phyloP scores from a whole-genome alignment of 2,888 invertebrate genomes.

The Caenorhabditis sp. region DNA sequence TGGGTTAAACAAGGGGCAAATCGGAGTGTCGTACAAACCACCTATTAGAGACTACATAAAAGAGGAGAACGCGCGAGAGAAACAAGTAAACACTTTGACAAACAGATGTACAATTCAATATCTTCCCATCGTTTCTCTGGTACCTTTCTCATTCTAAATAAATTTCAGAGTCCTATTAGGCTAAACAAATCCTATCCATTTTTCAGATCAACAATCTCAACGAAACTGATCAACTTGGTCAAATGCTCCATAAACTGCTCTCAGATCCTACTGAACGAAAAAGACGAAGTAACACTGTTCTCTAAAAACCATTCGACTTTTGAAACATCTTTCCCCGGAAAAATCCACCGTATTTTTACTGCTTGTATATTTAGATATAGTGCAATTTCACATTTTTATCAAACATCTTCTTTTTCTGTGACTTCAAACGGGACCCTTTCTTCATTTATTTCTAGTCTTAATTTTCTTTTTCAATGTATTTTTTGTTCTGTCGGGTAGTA shows the following conservation, averaged over 20 bases:
- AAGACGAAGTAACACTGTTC: slow-evolving; percentile 54
- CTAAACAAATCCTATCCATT: no score
- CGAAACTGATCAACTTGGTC: slow-evolving; percentile 54
- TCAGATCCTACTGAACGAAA: slow-evolving; percentile 51
- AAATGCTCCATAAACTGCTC: slow-evolving; percentile 48
- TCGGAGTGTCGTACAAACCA: no score
- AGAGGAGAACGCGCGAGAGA: no score
- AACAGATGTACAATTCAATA: no score
- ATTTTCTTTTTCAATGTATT: background rate
- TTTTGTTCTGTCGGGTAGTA: background rate
- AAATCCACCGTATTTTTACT: no score
- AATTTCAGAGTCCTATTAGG: no score
- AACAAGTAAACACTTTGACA: no score
- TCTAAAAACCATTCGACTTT: slow-evolving; percentile 15
- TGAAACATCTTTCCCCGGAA: background rate
- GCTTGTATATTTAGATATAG: background rate
- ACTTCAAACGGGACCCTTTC: slow-evolving; percentile 1
- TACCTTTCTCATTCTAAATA: no score
- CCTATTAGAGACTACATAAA: no score
- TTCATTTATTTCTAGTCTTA: background rate
- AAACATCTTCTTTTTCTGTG: background rate
- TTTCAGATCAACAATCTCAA: slow-evolving; percentile 50
- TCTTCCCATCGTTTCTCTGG: no score
- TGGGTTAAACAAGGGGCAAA: no score
- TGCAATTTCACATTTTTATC: background rate